Percentiles rank a stretch among this genome's conserved stretches.
phyloP scores from a whole-genome alignment of 1,140 invertebrate genomes.

The Lordiphosa clarofinis region DNA sequence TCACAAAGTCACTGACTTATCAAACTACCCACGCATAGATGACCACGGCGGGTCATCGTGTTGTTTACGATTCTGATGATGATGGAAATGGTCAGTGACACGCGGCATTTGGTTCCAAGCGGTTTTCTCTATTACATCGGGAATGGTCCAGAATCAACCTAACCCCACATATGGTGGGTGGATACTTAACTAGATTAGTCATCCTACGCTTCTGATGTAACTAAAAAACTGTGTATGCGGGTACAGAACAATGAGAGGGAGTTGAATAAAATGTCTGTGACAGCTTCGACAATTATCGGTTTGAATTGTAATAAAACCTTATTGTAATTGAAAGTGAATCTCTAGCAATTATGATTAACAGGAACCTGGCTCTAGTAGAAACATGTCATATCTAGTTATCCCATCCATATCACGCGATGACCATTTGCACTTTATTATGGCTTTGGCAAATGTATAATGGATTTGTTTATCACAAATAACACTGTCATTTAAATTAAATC shows the following conservation, averaged over 20 bases:
- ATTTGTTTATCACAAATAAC: slow-evolving; percentile 1
- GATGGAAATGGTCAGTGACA: slow-evolving; percentile 36
- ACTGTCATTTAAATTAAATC: no score
- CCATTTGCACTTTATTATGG: slow-evolving; percentile 1
- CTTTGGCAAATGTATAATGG: not conserved
- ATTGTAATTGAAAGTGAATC: not conserved
- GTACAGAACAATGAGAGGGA: no score
- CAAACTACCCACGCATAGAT: slow-evolving; percentile 26
- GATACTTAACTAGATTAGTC: slow-evolving; percentile 6
- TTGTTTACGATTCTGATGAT: slow-evolving; percentile 30
- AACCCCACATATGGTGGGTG: not conserved
- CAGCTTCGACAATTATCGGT: no score
- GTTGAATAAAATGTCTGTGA: no score
- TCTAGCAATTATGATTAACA: slow-evolving; percentile 3
- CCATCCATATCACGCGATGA: slow-evolving; percentile 16
- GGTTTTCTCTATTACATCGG: slow-evolving; percentile 18
- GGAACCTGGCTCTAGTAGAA: slow-evolving; percentile 12
- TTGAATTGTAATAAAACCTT: no score
- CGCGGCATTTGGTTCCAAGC: slow-evolving; percentile 31
- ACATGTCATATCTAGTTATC: slow-evolving; percentile 12
- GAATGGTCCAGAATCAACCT: no score
- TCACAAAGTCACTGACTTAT: no score
- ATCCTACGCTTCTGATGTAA: slow-evolving; percentile 7
- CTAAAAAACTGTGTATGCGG: not conserved
- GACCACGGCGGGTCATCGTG: slow-evolving; percentile 44